Conservation (phyloP, 2,797 vertebrate genomes). For the Sorex maritimensis region DNA sequence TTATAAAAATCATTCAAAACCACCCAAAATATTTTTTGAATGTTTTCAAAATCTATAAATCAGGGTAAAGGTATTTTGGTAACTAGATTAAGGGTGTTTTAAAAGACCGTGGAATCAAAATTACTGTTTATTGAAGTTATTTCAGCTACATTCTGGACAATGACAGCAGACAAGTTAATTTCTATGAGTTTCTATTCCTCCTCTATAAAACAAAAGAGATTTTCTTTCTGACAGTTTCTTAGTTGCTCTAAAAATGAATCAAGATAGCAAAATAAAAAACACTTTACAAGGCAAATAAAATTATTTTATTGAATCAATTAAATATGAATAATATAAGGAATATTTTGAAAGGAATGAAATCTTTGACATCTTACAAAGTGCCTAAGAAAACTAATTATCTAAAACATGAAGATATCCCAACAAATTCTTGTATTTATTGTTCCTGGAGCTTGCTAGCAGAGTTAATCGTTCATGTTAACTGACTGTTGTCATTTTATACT, state of each 20-base stretch:
- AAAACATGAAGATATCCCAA: neutral
- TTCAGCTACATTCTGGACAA: neutral
- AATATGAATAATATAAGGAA: slow-evolving; percentile 35
- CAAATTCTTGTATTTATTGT: neutral
- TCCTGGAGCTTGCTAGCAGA: slow-evolving; percentile 8
- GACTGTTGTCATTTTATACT: slow-evolving; percentile 50
- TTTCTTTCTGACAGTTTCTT: slow-evolving; percentile 41
- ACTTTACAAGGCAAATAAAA: slow-evolving; percentile 34
- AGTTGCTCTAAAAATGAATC: slow-evolving; percentile 27
- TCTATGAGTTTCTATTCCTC: slow-evolving; percentile 20
- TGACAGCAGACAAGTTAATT: slow-evolving; percentile 27
- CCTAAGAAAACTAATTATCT: slow-evolving; percentile 46
- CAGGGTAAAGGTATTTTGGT: slow-evolving; percentile 31
- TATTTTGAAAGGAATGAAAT: slow-evolving; percentile 55
- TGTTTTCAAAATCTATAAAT: slow-evolving; percentile 28
- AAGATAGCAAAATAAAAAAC: slow-evolving; percentile 24
- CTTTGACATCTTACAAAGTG: slow-evolving; percentile 50
- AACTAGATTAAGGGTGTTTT: slow-evolving; percentile 9
- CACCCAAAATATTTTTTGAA: slow-evolving; percentile 3
- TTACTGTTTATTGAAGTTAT: neutral
- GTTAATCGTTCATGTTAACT: slow-evolving; percentile 48
- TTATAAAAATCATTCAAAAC: neutral
- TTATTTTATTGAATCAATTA: slow-evolving; percentile 49
- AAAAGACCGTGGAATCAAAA: neutral
- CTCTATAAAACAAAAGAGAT: neutral